A percentile compares a stretch with the other conserved stretches of the same genome.
phyloP scores from a whole-genome alignment of 2,888 invertebrate genomes.

The Agrenia bidenticulata region DNA sequence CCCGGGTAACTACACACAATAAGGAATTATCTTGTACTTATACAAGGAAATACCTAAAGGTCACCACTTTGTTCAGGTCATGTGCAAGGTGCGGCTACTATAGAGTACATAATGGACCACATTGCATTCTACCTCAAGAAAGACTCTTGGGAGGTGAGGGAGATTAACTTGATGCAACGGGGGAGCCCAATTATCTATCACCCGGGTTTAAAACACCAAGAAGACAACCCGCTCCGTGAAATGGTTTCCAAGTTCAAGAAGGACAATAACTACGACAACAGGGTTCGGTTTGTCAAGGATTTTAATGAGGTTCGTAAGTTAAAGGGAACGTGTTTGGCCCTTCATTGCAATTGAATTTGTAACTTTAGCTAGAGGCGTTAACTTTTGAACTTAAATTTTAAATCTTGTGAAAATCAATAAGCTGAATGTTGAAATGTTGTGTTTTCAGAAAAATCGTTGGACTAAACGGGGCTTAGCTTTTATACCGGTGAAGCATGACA shows the following conservation, averaged over 20 bases:
- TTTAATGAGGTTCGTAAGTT: constrained; percentile 55
- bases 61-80: constrained; percentile 62
- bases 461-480: constrained; percentile 68
- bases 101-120: constrained; percentile 63
- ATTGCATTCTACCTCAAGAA: constrained; percentile 55
- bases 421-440: too few species aligned
- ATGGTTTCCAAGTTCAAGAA: too few species aligned
- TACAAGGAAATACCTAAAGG: too few species aligned
- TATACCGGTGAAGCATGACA: constrained; percentile 68
- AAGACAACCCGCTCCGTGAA: too few species aligned
- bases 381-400: neutral
- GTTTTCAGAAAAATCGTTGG: constrained; percentile 70
- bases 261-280: constrained; percentile 51
- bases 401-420: neutral
- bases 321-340: too few species aligned
- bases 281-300: constrained; percentile 51
- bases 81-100: constrained; percentile 65
- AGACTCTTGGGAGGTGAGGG: constrained; percentile 60
- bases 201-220: constrained; percentile 22
- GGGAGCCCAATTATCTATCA: constrained; percentile 32
- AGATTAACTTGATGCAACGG: constrained; percentile 60
- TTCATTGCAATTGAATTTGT: too few species aligned
- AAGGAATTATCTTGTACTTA: too few species aligned
- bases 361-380: constrained; percentile 53
- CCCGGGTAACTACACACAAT: too few species aligned